phyloP scores from a whole-genome alignment of 2,113 vertebrate genomes.

The Struthio camelus region DNA sequence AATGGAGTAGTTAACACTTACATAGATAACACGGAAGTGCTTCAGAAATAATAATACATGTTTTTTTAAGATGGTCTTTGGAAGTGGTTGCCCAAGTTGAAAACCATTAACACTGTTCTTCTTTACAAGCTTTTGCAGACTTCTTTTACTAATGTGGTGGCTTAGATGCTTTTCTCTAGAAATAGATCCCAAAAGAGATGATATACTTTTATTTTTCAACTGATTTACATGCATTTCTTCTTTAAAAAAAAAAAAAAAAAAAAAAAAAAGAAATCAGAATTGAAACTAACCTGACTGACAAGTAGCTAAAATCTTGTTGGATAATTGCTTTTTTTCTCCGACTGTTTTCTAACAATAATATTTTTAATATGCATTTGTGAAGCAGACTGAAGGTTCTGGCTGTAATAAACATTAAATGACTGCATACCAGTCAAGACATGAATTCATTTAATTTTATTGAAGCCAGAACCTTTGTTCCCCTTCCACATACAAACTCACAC shows the following conservation, averaged over 20 bases:
- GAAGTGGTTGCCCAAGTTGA: neutral
- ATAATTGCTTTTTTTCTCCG: slow-evolving; percentile 43
- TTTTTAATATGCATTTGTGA: slow-evolving; percentile 56
- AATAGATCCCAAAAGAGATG: neutral
- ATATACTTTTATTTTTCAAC: neutral
- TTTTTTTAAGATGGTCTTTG: neutral
- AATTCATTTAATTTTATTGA: slow-evolving; percentile 64
- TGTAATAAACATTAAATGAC: slow-evolving; percentile 55
- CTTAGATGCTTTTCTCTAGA: neutral
- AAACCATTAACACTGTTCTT: neutral
- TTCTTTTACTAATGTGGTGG: neutral
- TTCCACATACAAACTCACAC: slow-evolving; percentile 50
- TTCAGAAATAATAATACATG: neutral
- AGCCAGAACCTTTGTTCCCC: slow-evolving; percentile 54
- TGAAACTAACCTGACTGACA: slow-evolving; percentile 1
- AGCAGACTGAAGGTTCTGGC: slow-evolving; percentile 34
- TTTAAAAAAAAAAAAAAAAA: neutral
- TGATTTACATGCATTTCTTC: neutral
- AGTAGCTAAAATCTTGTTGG: slow-evolving; percentile 34
- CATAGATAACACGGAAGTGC: neutral
- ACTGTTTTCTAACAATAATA: slow-evolving; percentile 49
- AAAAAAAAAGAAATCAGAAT: neutral
- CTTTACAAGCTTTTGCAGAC: neutral
- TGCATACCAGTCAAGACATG: slow-evolving; percentile 62
- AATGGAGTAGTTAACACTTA: neutral